Conservation (phyloP, 1,140 invertebrate genomes). For the Halictus rubicundus region DNA sequence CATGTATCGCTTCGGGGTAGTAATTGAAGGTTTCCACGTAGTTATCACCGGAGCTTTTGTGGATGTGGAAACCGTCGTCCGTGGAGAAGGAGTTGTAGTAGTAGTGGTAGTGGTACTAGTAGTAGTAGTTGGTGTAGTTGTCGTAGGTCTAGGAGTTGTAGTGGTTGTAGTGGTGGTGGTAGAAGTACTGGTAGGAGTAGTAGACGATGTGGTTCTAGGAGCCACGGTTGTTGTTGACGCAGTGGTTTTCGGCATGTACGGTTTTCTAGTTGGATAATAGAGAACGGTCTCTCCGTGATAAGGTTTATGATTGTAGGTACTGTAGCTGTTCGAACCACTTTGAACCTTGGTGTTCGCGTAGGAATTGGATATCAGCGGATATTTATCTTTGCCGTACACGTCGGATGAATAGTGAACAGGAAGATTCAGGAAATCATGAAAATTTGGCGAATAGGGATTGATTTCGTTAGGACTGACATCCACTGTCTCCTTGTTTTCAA, state of each 20-base stretch:
- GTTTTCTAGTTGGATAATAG: conserved; percentile 41
- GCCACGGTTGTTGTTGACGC: conserved; percentile 67
- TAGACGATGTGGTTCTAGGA: conserved; percentile 54
- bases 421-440: conserved; percentile 87
- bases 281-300: conserved; percentile 76
- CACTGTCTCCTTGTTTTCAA: conserved; percentile 76
- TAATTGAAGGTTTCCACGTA: conserved; percentile 71
- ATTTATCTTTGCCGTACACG: conserved; percentile 83
- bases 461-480: conserved; percentile 80
- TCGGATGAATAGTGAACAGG: conserved; percentile 85
- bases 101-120: conserved; percentile 72
- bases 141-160: conserved; percentile 67
- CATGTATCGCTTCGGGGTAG: conserved; percentile 39
- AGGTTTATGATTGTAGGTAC: conserved; percentile 83
- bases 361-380: conserved; percentile 86
- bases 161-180: conserved; percentile 67
- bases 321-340: conserved; percentile 84
- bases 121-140: conserved; percentile 65
- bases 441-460: conserved; percentile 82
- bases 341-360: conserved; percentile 88
- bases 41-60: conserved; percentile 66
- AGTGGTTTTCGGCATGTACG: conserved; percentile 31
- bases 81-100: conserved; percentile 38
- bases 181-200: conserved; percentile 65
- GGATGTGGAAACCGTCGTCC: conserved; percentile 11